Evolutionary conservation across 2,113 vertebrate genomes (phyloP), one percentile per base, ranked within the genome.

Genomic region (Xenopus laevis): DNA sequence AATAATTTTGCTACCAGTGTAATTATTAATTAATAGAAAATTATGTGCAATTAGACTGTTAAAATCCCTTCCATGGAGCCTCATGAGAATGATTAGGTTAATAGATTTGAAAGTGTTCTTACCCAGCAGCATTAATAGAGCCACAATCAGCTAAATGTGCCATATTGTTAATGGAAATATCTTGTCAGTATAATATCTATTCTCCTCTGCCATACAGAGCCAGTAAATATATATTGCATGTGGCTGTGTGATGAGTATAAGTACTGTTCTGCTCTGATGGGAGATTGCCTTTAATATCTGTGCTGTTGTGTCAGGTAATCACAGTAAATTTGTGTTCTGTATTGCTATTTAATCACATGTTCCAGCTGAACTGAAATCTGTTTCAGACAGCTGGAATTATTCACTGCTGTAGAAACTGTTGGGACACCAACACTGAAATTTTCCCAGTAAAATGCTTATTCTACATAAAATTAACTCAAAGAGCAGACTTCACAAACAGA

Each of bases 241-340:
- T 52, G 68, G 72, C 44, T 18, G 58, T 62, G 17, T 53, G 58
- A 75, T n/a, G 72, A 68, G 57, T 68, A 61, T 68, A 74, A 74
- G 44, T 68, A 68, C 57, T 12, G 64, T n/a, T 67, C 58, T 68
- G 65, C 27, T 52, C 46, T 75, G 72, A 75, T 75, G 57, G 65
- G 23, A 75, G 72, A 75, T 75, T 68, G 72, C 58, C 45, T 75
- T 53, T 75, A 75, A 74, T 74, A 74, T 74, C 55, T 68, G 44
- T 68, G 65, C 47, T 68, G 72, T 58, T 52, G 21, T 75, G 65
- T 68, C 57, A 68, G 58, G 45, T 75, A 75, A 75, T 75, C 63
- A 75, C 72, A 75, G 65, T 68, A 75, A 68, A 75, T 75, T 61
- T 75, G 65, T 75, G 72, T 68, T 68, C 65, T 75, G 65, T 68